Conservation (phyloP, 2,797 vertebrate species). For the Sebastes kiyomatsui region DNA sequence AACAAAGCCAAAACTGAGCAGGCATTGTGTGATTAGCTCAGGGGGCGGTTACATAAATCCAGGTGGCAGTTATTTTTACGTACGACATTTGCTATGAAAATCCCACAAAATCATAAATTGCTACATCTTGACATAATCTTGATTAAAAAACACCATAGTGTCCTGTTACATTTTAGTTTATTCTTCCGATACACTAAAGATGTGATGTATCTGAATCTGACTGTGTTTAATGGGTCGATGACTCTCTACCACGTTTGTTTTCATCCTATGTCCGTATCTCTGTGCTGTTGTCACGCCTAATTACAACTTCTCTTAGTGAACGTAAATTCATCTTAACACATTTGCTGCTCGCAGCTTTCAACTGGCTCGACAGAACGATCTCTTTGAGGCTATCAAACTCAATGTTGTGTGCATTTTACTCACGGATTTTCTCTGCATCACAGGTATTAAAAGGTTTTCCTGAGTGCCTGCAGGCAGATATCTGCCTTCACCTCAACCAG, state of each 20-base stretch:
- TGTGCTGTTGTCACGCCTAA: constrained; percentile 10
- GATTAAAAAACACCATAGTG: not conserved
- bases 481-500: constrained; percentile 97
- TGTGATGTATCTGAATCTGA: not conserved
- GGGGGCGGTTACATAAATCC: constrained; percentile 2
- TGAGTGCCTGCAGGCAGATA: constrained; percentile 99
- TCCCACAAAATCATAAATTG: not conserved
- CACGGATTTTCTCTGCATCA: constrained; percentile 36
- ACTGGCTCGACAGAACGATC: constrained; percentile 54
- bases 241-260: constrained; percentile 6
- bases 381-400: constrained; percentile 9
- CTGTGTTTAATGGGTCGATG: not conserved
- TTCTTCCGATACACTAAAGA: not conserved
- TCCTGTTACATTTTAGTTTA: not conserved
- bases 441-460: constrained; percentile 99
- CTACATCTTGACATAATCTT: not conserved
- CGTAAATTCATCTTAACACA: constrained; percentile 38
- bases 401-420: constrained; percentile 26
- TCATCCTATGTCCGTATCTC: constrained; percentile 19
- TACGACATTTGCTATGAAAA: not conserved
- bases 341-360: constrained; percentile 29
- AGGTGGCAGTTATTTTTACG: constrained; percentile 22
- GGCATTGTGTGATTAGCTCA: not conserved
- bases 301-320: constrained; percentile 12
- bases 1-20: not conserved